These are phyloP conservation scores for Hipparchia sbordonii DNA, from an alignment of 2,888 invertebrate genomes.

Conservation along the genomic window DNA sequence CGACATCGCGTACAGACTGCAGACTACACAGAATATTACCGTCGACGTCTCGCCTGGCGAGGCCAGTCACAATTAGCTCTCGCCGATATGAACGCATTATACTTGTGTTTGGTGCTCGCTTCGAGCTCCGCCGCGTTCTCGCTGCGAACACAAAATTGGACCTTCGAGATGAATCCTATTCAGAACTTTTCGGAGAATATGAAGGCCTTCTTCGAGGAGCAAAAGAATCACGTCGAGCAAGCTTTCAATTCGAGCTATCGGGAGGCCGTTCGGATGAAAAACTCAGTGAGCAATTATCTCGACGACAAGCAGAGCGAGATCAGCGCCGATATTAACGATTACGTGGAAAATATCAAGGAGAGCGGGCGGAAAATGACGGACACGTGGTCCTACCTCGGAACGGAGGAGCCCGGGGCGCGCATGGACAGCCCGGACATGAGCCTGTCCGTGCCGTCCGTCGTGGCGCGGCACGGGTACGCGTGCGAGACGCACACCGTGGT, in stretches of 20 bases:
- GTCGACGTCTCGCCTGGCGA: not conserved
- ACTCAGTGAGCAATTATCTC: conserved; percentile 58
- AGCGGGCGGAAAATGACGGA: conserved; percentile 55
- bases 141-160: conserved; percentile 23
- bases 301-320: conserved; percentile 60
- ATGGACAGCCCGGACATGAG: conserved; percentile 61
- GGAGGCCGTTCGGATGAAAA: conserved; percentile 53
- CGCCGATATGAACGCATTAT: conserved; percentile 47
- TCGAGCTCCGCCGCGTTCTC: conserved; percentile 35
- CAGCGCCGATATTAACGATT: conserved; percentile 55
- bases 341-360: conserved; percentile 57
- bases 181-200: conserved; percentile 49
- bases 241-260: conserved; percentile 49
- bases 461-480: conserved; percentile 84
- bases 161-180: conserved; percentile 29
- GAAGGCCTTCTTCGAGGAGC: conserved; percentile 52
- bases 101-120: conserved; percentile 36
- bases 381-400: conserved; percentile 55
- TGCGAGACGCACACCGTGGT: conserved; percentile 87
- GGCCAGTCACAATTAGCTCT: conserved; percentile 28
- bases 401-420: conserved; percentile 47
- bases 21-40: not conserved
- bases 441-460: conserved; percentile 66
- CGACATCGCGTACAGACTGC: not conserved
- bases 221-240: conserved; percentile 46